phyloP scores from a whole-genome alignment of 2,113 vertebrate species.

The Agapornis roseicollis region DNA sequence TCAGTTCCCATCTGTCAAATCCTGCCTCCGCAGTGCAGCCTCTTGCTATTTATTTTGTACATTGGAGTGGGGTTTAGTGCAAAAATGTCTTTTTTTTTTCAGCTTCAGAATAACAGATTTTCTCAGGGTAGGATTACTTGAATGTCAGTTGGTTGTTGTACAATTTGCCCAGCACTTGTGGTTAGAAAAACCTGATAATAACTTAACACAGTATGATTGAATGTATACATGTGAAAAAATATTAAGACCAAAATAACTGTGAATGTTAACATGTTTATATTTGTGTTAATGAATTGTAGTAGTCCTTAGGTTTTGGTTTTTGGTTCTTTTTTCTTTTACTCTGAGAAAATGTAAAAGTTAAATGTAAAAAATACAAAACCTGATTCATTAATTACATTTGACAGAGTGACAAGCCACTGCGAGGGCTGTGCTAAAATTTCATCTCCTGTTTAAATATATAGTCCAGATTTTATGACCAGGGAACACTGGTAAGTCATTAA shows the following conservation, averaged over 20 bases:
- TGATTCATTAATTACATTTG: not conserved
- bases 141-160: slow-evolving; percentile 70
- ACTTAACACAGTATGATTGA: slow-evolving; percentile 37
- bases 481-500: not conserved
- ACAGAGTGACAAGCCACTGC: not conserved
- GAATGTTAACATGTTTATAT: slow-evolving; percentile 60
- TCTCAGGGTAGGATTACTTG: slow-evolving; percentile 80
- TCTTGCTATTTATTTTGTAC: slow-evolving; percentile 71
- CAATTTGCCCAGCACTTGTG: slow-evolving; percentile 74
- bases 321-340: not conserved
- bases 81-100: slow-evolving; percentile 65
- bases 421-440: not conserved
- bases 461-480: not conserved
- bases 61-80: slow-evolving; percentile 38
- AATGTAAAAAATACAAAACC: not conserved
- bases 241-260: slow-evolving; percentile 80
- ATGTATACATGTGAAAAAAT: slow-evolving; percentile 65
- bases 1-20: slow-evolving; percentile 46
- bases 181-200: slow-evolving; percentile 58
- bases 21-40: slow-evolving; percentile 43
- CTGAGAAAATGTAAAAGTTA: slow-evolving; percentile 18
- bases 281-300: slow-evolving; percentile 27
- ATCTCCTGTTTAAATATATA: not conserved
- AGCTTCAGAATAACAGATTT: slow-evolving; percentile 63
- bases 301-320: not conserved